Evolutionary conservation across 2,797 vertebrate genomes (phyloP).

Genomic region (Coregonus sp.): DNA sequence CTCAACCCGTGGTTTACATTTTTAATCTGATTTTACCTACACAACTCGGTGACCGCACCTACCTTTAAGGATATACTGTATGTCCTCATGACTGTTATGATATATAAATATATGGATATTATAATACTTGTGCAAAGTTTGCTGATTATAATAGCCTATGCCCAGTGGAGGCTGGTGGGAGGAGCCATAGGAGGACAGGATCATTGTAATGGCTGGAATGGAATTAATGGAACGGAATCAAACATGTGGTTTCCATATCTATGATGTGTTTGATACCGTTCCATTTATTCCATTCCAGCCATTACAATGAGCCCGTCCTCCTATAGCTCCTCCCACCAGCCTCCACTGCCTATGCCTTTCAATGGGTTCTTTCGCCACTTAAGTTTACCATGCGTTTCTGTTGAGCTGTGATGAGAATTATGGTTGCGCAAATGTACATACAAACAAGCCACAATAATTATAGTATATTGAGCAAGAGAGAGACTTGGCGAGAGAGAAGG

Average conservation of each 20-base stretch:
- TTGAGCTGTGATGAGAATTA: constrained; percentile 62
- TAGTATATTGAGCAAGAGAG: constrained; percentile 34
- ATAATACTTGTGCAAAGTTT: constrained; percentile 75
- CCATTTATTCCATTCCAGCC: too few relatives aligned
- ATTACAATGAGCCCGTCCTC: too few relatives aligned
- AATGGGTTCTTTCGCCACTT: constrained; percentile 39
- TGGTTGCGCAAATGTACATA: constrained; percentile 68
- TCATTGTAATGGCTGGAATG: too few relatives aligned
- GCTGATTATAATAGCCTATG: constrained; percentile 76
- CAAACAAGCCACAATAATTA: constrained; percentile 21
- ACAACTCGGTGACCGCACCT: constrained; percentile 82
- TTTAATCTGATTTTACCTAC: constrained; percentile 74
- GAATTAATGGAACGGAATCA: too few relatives aligned
- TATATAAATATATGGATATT: constrained; percentile 60
- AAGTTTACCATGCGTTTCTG: constrained; percentile 63
- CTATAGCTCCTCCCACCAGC: too few relatives aligned
- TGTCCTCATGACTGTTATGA: constrained; percentile 83
- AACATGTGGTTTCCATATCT: too few relatives aligned
- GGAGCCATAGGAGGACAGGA: too few relatives aligned
- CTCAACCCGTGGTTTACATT: constrained; percentile 82
- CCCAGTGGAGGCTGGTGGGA: constrained; percentile 61
- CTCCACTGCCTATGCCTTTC: constrained; percentile 62
- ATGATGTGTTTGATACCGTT: too few relatives aligned
- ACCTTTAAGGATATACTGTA: constrained; percentile 81
- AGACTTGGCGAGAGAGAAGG: constrained; percentile 45